Conservation (phyloP, 64 coral and sea anemone species). For the Orbicella faveolata region DNA sequence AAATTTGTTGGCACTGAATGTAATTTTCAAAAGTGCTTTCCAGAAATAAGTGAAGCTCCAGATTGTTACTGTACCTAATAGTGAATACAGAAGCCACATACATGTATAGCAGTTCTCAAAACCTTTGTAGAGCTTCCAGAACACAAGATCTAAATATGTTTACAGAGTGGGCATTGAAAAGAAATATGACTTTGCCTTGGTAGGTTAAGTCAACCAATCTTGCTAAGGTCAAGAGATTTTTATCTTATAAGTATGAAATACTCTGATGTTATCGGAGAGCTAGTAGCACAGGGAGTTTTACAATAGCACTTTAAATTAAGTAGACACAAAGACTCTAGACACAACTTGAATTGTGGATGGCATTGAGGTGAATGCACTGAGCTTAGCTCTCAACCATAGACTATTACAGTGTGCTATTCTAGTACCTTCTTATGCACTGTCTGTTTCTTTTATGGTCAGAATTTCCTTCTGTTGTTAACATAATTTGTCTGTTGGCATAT, state of each 20-base stretch:
- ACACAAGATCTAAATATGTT: not conserved
- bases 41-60: no score
- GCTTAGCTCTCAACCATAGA: no score
- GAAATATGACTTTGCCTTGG: not conserved
- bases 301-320: not conserved
- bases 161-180: not conserved
- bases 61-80: no score
- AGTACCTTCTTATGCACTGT: no score
- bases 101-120: not conserved
- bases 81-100: no score
- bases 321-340: no score
- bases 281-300: not conserved
- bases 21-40: no score
- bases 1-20: no score
- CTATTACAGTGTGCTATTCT: no score
- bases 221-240: constrained; percentile 1
- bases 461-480: not conserved
- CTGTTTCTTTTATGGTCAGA: not conserved
- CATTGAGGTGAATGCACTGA: no score
- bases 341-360: no score
- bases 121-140: not conserved
- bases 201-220: not conserved
- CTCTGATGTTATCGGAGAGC: no score
- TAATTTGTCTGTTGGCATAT: not conserved
- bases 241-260: not conserved